Conservation (phyloP, 2,797 vertebrate species). For the Pitangus sulphuratus region DNA sequence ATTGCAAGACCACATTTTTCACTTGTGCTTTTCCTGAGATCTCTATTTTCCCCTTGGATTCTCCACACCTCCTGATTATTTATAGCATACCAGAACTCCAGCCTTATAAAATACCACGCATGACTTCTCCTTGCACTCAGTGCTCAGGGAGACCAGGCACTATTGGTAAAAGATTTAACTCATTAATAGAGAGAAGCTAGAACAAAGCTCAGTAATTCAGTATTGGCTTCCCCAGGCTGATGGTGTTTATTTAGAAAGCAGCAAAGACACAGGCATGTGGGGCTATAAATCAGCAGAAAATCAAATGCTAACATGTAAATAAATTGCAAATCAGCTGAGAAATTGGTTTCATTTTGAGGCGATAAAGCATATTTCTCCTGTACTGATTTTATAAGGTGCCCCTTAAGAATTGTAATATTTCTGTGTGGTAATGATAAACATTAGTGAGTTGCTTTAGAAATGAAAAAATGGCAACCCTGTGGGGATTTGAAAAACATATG, state of each 20-base stretch:
- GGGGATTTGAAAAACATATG: slow-evolving; percentile 80
- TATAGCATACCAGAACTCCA: slow-evolving; percentile 2
- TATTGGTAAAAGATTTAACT: slow-evolving; percentile 48
- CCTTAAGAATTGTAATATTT: slow-evolving; percentile 80
- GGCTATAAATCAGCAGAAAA: slow-evolving; percentile 81
- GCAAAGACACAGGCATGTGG: slow-evolving; percentile 62
- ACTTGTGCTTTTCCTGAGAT: slow-evolving; percentile 7
- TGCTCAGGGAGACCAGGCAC: background rate
- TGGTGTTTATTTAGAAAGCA: slow-evolving; percentile 67
- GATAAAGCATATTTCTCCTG: slow-evolving; percentile 74
- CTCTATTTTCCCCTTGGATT: slow-evolving; percentile 39
- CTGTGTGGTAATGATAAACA: slow-evolving; percentile 79
- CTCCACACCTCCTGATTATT: slow-evolving; percentile 50
- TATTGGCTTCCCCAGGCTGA: slow-evolving; percentile 5
- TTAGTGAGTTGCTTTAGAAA: slow-evolving; percentile 82
- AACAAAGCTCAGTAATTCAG: slow-evolving; percentile 39
- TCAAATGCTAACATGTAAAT: slow-evolving; percentile 82
- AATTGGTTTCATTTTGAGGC: slow-evolving; percentile 78
- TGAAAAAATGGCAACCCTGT: slow-evolving; percentile 82
- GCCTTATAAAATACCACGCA: slow-evolving; percentile 25
- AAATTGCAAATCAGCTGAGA: slow-evolving; percentile 83
- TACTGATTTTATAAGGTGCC: slow-evolving; percentile 78
- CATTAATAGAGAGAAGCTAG: slow-evolving; percentile 48
- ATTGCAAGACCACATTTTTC: background rate
- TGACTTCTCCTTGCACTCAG: slow-evolving; percentile 25